These are phyloP conservation scores for Chrysaora quinquecirrha DNA, from an alignment of 30 jellyfish, hydroid and myxozoan genomes.

Conservation along the genomic window DNA sequence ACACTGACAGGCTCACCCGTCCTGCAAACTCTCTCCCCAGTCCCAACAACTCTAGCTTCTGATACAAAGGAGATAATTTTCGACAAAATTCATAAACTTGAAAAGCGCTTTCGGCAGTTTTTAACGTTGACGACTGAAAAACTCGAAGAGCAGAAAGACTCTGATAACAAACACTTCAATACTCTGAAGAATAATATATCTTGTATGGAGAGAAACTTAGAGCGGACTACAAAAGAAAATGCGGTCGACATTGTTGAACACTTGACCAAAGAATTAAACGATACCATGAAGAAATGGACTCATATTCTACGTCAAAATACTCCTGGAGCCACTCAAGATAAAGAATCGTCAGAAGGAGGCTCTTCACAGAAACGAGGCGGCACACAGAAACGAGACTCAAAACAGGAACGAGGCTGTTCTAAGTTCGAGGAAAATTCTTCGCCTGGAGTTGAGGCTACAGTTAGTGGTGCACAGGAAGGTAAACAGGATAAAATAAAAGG, in stretches of 20 bases:
- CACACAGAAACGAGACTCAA: neutral
- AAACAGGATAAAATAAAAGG: neutral
- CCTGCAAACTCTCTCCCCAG: neutral
- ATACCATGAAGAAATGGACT: constrained; percentile 66
- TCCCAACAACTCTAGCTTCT: neutral
- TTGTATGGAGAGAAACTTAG: constrained; percentile 43
- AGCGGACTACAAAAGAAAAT: constrained; percentile 42
- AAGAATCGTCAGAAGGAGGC: neutral
- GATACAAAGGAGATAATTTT: constrained; percentile 16
- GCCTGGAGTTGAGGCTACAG: too few relatives aligned
- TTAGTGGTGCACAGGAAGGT: neutral
- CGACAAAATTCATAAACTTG: constrained; percentile 48
- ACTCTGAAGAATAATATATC: constrained; percentile 54
- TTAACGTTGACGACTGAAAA: constrained; percentile 56
- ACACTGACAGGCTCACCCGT: neutral
- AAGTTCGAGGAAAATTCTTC: neutral
- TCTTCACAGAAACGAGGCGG: neutral
- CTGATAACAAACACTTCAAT: constrained; percentile 50
- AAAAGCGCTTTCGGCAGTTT: constrained; percentile 51
- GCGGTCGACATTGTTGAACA: constrained; percentile 51
- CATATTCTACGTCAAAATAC: constrained; percentile 15
- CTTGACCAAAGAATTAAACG: constrained; percentile 49
- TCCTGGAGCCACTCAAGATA: constrained; percentile 17
- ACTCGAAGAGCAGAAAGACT: constrained; percentile 60
- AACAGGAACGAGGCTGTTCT: neutral